These are phyloP conservation scores for Formicarius rufipectus DNA, from an alignment of 2,113 vertebrate genomes.

Conservation along the genomic window DNA sequence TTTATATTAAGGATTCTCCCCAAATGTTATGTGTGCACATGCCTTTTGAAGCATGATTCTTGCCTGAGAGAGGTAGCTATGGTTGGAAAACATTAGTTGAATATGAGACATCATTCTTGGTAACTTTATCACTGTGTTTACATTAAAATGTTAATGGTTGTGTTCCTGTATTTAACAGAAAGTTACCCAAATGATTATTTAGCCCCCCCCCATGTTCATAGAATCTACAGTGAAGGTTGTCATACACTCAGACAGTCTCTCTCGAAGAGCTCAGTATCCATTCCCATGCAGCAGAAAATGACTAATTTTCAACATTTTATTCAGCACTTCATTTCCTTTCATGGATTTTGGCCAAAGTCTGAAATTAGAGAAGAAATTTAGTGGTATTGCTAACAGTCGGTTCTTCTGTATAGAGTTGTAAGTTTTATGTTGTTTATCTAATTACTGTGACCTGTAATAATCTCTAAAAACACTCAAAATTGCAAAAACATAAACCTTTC, in stretches of 20 bases:
- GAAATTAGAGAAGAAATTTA: background rate
- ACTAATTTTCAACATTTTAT: background rate
- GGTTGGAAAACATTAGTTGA: background rate
- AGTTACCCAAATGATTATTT: background rate
- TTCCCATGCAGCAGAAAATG: background rate
- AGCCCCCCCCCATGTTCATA: background rate
- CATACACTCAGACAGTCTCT: background rate
- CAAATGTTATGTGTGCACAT: background rate
- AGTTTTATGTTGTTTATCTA: constrained; percentile 18
- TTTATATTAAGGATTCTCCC: background rate
- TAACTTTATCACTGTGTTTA: background rate
- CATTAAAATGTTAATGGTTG: background rate
- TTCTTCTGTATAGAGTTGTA: background rate
- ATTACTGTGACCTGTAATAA: constrained; percentile 30
- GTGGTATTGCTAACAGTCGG: fast-evolving
- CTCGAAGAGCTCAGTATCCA: background rate
- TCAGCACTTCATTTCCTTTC: background rate
- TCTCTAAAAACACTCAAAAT: constrained; percentile 52
- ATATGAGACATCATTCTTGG: background rate
- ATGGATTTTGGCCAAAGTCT: background rate
- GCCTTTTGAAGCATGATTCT: background rate
- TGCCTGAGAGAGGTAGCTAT: background rate
- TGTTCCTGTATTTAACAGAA: background rate
- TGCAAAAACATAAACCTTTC: constrained; percentile 28
- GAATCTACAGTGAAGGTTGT: background rate